Conservation (phyloP, 2,888 invertebrate genomes). For the Eupsilia transversa region DNA sequence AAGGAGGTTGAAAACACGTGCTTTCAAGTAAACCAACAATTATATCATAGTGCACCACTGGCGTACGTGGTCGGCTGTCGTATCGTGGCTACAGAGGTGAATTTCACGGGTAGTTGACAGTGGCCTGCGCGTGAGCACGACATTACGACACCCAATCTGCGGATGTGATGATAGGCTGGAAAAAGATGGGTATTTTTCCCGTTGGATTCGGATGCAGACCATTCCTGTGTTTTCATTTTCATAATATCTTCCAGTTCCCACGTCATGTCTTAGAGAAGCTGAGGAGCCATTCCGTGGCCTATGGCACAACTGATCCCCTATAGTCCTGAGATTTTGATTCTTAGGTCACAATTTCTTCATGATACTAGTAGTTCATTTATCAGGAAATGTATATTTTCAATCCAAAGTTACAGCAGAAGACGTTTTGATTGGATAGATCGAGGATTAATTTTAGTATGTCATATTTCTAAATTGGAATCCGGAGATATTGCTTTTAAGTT, state of each 20-base stretch:
- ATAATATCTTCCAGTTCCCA: background rate
- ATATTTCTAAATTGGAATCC: no score
- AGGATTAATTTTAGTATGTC: no score
- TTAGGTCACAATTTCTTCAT: background rate
- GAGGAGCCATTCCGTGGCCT: no score
- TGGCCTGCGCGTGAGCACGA: slow-evolving; percentile 60
- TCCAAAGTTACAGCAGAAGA: no score
- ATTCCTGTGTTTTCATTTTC: background rate
- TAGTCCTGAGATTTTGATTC: background rate
- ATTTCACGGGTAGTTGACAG: slow-evolving; percentile 73
- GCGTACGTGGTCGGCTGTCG: slow-evolving; percentile 37
- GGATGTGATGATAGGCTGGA: slow-evolving; percentile 7
- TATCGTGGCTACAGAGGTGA: slow-evolving; percentile 44
- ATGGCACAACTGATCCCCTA: no score
- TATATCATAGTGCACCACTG: slow-evolving; percentile 30
- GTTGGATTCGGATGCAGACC: background rate
- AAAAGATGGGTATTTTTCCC: background rate
- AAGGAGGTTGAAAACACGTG: background rate
- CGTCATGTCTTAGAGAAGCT: background rate
- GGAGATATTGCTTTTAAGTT: no score
- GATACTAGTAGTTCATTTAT: background rate
- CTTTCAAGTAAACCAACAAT: slow-evolving; percentile 20
- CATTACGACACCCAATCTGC: slow-evolving; percentile 36
- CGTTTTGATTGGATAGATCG: background rate
- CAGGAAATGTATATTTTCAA: background rate